Percentiles rank a stretch among this genome's conserved stretches.
These are phyloP conservation scores for Leptobrachium ailaonicum DNA, from an alignment of 2,113 vertebrate species.

Conservation along the genomic window DNA sequence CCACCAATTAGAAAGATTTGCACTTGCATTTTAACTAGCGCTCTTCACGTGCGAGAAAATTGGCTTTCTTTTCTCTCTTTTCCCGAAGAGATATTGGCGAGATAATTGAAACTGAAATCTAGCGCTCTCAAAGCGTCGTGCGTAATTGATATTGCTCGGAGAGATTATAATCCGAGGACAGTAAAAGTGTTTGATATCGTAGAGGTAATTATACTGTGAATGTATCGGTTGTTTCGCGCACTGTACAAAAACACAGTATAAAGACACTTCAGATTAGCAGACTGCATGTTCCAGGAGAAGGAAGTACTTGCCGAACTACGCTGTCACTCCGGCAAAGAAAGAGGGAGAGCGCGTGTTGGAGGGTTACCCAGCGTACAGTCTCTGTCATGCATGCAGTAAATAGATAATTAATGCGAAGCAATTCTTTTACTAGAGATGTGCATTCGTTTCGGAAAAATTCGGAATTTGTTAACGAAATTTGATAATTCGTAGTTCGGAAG, in stretches of 20 bases:
- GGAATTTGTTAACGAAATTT: too few relatives aligned
- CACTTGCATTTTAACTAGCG: constrained; percentile 22
- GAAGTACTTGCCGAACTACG: neutral
- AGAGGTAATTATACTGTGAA: constrained; percentile 21
- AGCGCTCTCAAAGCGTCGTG: constrained; percentile 27
- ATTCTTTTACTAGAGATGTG: too few relatives aligned
- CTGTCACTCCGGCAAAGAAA: neutral
- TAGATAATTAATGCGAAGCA: too few relatives aligned
- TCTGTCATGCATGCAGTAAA: too few relatives aligned
- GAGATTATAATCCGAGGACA: constrained; percentile 51
- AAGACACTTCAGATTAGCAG: neutral
- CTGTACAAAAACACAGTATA: neutral
- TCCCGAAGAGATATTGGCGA: constrained; percentile 34
- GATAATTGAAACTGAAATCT: constrained; percentile 37
- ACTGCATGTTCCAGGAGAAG: neutral
- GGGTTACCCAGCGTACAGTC: too few relatives aligned
- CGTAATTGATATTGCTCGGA: constrained; percentile 49
- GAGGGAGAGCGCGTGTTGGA: too few relatives aligned
- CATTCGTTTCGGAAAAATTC: too few relatives aligned
- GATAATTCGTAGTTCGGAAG: too few relatives aligned
- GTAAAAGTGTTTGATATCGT: constrained; percentile 40
- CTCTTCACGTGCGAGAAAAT: constrained; percentile 47
- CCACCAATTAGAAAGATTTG: constrained; percentile 34
- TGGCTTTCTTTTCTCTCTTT: constrained; percentile 45
- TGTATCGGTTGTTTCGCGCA: constrained; percentile 36